These are phyloP conservation scores for Meta bourneti DNA, from an alignment of 2,888 invertebrate genomes.

Conservation along the genomic window DNA sequence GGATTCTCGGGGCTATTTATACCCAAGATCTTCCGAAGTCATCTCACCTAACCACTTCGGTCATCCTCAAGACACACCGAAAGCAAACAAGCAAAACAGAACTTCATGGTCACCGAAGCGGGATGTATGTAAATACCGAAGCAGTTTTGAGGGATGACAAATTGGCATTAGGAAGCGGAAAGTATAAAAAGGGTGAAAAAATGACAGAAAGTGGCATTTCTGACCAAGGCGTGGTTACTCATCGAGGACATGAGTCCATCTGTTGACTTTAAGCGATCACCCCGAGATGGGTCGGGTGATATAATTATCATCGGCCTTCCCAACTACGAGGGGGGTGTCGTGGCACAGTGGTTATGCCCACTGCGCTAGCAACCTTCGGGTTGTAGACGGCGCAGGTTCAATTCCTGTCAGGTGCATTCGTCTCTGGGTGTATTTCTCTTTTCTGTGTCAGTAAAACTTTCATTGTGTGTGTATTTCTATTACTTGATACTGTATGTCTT, in stretches of 20 bases:
- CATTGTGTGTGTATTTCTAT: too few relatives aligned
- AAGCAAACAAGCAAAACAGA: neutral
- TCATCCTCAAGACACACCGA: conserved; percentile 20
- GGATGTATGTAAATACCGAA: neutral
- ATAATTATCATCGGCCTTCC: conserved; percentile 32
- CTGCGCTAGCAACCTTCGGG: too few relatives aligned
- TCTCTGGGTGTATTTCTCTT: too few relatives aligned
- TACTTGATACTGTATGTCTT: too few relatives aligned
- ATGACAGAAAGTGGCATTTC: neutral
- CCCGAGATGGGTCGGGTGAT: conserved; percentile 36
- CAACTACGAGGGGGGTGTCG: neutral
- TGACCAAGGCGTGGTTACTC: conserved; percentile 49
- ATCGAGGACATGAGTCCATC: conserved; percentile 51
- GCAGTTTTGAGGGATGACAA: conserved; percentile 48
- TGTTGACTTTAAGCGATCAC: conserved; percentile 30
- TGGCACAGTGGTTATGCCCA: too few relatives aligned
- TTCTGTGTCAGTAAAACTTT: too few relatives aligned
- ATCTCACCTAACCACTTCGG: conserved; percentile 16
- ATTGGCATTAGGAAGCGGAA: conserved; percentile 1
- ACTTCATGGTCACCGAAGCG: conserved; percentile 50
- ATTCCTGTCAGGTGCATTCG: too few relatives aligned
- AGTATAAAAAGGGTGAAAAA: conserved; percentile 22
- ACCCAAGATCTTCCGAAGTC: conserved; percentile 25
- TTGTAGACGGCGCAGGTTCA: too few relatives aligned
- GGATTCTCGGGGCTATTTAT: conserved; percentile 55